Evolutionary conservation across 2,113 vertebrate genomes (phyloP).

Genomic region (Globicephala melas): DNA sequence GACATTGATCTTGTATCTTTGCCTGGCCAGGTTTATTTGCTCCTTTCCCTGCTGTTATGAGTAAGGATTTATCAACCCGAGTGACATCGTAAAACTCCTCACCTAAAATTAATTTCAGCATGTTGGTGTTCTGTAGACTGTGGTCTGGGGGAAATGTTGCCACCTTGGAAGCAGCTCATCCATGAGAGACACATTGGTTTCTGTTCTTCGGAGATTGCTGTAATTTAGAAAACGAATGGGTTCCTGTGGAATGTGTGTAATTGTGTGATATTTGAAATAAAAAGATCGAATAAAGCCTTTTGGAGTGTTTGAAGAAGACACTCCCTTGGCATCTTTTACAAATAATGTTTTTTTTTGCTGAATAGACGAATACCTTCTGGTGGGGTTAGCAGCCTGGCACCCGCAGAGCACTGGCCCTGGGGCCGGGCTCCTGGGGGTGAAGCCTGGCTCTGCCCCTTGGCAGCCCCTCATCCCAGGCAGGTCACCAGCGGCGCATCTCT

Average conservation of each 20-base stretch:
- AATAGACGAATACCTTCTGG: rapidly evolving
- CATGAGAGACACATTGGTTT: rapidly evolving
- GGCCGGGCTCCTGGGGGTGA: background rate
- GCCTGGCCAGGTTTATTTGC: background rate
- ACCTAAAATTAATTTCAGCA: background rate
- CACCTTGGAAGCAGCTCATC: background rate
- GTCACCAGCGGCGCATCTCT: background rate
- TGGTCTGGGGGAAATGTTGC: background rate
- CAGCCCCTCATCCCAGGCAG: background rate
- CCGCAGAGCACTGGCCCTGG: background rate
- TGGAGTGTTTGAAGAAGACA: background rate
- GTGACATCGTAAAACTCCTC: background rate
- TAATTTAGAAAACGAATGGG: no score
- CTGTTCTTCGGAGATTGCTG: rapidly evolving
- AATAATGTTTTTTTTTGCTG: background rate
- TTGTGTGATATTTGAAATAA: background rate
- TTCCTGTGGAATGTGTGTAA: background rate
- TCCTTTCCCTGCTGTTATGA: background rate
- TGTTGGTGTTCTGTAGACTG: background rate
- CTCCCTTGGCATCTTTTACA: background rate
- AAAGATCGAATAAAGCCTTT: background rate
- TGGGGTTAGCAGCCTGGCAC: background rate
- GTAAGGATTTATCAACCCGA: background rate
- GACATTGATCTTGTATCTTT: background rate
- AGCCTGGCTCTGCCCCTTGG: background rate